phyloP scores from a whole-genome alignment of 1,140 invertebrate genomes.

The Anastrepha ludens region DNA sequence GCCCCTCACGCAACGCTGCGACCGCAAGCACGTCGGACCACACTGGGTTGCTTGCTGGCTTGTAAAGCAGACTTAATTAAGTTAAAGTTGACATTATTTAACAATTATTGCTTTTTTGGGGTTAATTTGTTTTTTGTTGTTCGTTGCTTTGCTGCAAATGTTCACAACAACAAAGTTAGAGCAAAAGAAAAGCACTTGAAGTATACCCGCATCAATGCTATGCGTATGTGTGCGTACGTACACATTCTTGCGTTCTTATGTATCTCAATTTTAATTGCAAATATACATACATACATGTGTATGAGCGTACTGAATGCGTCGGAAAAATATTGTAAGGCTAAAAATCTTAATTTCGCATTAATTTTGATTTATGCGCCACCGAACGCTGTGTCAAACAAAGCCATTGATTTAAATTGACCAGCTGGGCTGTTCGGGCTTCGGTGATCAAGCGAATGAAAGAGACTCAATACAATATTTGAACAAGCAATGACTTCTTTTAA shows the following conservation, averaged over 20 bases:
- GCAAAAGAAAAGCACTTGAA: background rate
- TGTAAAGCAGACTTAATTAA: conserved; percentile 67
- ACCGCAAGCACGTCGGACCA: background rate
- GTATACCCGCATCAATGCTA: background rate
- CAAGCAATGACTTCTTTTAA: too few species aligned
- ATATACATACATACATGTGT: background rate
- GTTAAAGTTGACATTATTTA: conserved; percentile 73
- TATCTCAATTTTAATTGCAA: background rate
- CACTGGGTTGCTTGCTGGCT: background rate
- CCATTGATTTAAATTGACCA: conserved; percentile 68
- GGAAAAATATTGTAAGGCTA: background rate
- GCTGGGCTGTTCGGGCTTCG: background rate
- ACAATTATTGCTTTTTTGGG: conserved; percentile 67
- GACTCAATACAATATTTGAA: too few species aligned
- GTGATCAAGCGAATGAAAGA: too few species aligned
- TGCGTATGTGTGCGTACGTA: background rate
- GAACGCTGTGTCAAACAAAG: conserved; percentile 60
- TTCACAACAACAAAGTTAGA: background rate
- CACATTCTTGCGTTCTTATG: too few species aligned
- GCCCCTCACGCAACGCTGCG: background rate
- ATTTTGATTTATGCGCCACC: conserved; percentile 56
- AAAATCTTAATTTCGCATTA: conserved; percentile 41
- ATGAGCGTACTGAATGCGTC: background rate
- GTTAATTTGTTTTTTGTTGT: conserved; percentile 37
- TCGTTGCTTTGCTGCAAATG: background rate